These are phyloP conservation scores for Pipistrellus pipistrellus DNA, from an alignment of 2,797 vertebrate species.

Conservation along the genomic window DNA sequence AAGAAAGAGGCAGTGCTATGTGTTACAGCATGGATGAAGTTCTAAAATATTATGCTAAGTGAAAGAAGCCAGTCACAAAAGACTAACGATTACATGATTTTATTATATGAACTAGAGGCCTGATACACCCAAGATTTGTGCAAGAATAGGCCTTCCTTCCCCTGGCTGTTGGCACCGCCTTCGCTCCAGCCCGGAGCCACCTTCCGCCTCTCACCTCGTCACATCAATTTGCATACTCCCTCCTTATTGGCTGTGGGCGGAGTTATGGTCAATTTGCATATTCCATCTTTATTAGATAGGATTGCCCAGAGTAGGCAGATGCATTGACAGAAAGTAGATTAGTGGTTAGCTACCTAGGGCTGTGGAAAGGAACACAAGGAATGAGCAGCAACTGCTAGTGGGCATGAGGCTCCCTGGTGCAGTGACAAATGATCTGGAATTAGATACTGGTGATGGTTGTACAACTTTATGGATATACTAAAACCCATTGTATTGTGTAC, in stretches of 20 bases:
- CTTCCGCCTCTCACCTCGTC: too few species aligned
- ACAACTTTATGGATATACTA: constrained; percentile 7
- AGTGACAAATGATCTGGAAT: constrained; percentile 25
- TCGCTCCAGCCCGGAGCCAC: too few species aligned
- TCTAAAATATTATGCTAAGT: neutral
- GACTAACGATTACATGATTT: neutral
- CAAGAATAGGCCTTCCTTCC: too few species aligned
- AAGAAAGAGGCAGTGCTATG: neutral
- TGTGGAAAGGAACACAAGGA: neutral
- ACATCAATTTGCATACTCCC: too few species aligned
- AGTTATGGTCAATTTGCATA: too few species aligned
- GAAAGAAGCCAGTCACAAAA: neutral
- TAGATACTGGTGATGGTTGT: neutral
- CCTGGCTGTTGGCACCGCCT: too few species aligned
- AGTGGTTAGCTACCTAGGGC: neutral
- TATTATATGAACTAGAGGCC: neutral
- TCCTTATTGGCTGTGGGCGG: too few species aligned
- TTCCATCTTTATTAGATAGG: too few species aligned
- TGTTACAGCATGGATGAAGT: neutral
- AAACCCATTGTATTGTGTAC: neutral
- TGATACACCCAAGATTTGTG: too few species aligned
- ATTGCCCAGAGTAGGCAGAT: neutral
- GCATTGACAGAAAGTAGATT: neutral
- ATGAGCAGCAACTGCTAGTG: neutral
- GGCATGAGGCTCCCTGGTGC: neutral